Evolutionary conservation across 2,113 vertebrate species (phyloP).

Genomic region (Guaruba guarouba): DNA sequence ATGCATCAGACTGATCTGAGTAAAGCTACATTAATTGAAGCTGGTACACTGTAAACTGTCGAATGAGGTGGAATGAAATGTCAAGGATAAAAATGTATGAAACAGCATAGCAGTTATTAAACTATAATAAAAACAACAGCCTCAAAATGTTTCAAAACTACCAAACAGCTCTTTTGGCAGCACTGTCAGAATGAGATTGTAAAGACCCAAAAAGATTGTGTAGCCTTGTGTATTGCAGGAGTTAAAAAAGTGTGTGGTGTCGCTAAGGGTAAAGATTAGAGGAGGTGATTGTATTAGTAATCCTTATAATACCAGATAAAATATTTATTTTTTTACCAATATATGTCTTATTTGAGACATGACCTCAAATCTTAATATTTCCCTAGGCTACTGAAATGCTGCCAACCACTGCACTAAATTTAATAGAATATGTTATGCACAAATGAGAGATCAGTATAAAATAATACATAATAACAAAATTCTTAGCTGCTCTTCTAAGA

Average conservation of each 20-base stretch:
- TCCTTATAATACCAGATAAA: background rate
- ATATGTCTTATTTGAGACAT: background rate
- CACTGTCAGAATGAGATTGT: background rate
- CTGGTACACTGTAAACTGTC: background rate
- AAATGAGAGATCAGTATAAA: background rate
- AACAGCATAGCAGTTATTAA: background rate
- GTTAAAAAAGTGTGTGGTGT: background rate
- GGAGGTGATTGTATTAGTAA: background rate
- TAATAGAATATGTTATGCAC: background rate
- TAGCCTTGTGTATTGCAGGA: background rate
- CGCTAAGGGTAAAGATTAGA: background rate
- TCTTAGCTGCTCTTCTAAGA: background rate
- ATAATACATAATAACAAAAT: background rate
- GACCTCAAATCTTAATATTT: background rate
- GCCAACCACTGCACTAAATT: background rate
- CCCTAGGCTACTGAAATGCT: background rate
- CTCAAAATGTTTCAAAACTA: background rate
- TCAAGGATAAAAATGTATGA: slow-evolving; percentile 26
- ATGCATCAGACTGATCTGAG: background rate
- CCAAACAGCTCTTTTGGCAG: background rate
- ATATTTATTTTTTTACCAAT: background rate
- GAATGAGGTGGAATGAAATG: background rate
- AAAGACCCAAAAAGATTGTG: background rate
- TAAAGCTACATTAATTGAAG: background rate
- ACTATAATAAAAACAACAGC: background rate